These are phyloP conservation scores for Gadopsis bispinosus DNA, from an alignment of 2,797 vertebrate species.

Conservation along the genomic window DNA sequence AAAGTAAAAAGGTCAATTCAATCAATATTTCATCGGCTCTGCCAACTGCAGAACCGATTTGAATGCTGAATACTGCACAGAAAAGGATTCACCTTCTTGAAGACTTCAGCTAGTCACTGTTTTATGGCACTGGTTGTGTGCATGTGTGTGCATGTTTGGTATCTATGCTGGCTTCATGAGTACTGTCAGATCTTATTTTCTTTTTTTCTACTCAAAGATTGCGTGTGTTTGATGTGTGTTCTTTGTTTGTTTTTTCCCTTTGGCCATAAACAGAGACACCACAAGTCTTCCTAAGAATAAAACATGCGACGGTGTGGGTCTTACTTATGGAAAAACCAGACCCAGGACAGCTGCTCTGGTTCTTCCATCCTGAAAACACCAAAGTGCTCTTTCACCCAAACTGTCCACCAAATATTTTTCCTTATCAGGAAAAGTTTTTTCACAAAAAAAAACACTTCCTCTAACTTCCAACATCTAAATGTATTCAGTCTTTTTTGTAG, in stretches of 20 bases:
- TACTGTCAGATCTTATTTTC: conserved; percentile 29
- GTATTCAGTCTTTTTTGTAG: neutral
- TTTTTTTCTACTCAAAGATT: conserved; percentile 45
- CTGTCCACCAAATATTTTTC: conserved; percentile 7
- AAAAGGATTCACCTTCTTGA: conserved; percentile 2
- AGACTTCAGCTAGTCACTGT: neutral
- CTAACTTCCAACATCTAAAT: neutral
- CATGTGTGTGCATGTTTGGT: neutral
- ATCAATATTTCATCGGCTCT: conserved; percentile 37
- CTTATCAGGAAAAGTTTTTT: neutral
- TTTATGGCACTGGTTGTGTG: conserved; percentile 9
- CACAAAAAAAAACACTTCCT: neutral
- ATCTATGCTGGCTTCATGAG: conserved; percentile 3
- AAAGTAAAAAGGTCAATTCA: conserved; percentile 41
- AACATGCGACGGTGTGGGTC: conserved; percentile 37
- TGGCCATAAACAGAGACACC: conserved; percentile 45
- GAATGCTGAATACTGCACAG: conserved; percentile 23
- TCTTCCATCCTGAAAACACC: conserved; percentile 46
- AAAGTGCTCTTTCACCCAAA: conserved; percentile 10
- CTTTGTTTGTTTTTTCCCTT: conserved; percentile 14
- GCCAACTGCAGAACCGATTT: conserved; percentile 12
- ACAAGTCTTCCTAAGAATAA: conserved; percentile 57
- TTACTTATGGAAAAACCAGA: conserved; percentile 46
- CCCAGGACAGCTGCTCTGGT: conserved; percentile 43
- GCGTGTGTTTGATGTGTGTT: conserved; percentile 30